Evolutionary conservation across 2,797 vertebrate species (phyloP).

Genomic region (Sciurus carolinensis): DNA sequence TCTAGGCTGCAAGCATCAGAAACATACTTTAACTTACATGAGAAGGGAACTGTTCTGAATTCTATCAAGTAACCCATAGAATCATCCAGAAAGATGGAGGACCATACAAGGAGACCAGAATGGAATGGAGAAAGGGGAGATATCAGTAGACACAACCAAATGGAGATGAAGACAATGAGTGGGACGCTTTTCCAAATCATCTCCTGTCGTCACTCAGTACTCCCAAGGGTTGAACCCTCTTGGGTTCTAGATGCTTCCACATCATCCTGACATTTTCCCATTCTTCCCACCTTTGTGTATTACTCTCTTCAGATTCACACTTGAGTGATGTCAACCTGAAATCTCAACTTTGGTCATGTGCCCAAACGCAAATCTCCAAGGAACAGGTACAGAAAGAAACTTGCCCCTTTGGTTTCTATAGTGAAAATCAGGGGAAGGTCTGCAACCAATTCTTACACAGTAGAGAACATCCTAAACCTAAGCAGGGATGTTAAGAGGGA

Average conservation of each 20-base stretch:
- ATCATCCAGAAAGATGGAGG: not conserved
- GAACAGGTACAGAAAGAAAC: not conserved
- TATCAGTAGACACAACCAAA: not conserved
- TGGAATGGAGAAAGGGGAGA: not conserved
- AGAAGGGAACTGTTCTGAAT: conserved; percentile 7
- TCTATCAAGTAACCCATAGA: not conserved
- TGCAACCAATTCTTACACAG: not conserved
- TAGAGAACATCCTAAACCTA: not conserved
- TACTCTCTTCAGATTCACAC: not conserved
- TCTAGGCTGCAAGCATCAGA: conserved; percentile 23
- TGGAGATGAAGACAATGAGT: not conserved
- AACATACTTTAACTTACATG: not conserved
- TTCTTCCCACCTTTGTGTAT: not conserved
- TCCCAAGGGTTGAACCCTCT: not conserved
- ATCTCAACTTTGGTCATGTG: not conserved
- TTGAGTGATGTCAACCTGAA: not conserved
- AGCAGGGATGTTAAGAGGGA: not conserved
- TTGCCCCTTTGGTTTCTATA: not conserved
- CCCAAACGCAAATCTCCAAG: not conserved
- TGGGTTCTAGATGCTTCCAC: not conserved
- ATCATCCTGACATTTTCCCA: not conserved
- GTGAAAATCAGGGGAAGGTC: not conserved
- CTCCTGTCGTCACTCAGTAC: not conserved
- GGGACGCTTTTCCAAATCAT: not conserved
- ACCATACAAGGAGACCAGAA: not conserved